These are phyloP conservation scores for Macrochelys suwanniensis DNA, from an alignment of 2,797 vertebrate genomes.

Conservation along the genomic window DNA sequence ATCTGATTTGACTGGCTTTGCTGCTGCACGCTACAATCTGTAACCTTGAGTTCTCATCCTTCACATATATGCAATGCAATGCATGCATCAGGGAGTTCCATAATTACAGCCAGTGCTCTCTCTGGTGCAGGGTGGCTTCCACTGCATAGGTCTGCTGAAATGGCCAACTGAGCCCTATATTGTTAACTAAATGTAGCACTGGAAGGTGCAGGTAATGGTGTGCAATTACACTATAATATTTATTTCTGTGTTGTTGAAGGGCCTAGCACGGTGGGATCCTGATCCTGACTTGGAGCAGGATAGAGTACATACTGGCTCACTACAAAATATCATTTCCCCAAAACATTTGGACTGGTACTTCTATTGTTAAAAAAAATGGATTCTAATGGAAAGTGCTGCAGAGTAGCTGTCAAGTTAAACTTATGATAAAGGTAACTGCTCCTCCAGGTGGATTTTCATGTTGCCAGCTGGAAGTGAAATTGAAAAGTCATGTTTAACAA, in stretches of 20 bases:
- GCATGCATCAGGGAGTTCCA: fast-evolving
- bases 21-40: fast-evolving
- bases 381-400: conserved; percentile 26
- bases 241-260: neutral
- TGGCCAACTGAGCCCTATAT: neutral
- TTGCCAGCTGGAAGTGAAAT: conserved; percentile 28
- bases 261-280: neutral
- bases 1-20: fast-evolving
- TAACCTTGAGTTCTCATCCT: fast-evolving
- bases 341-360: neutral
- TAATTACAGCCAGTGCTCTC: neutral
- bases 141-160: fast-evolving
- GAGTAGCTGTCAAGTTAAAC: conserved; percentile 54
- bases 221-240: neutral
- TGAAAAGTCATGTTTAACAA: neutral
- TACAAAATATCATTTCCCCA: neutral
- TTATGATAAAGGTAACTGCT: conserved; percentile 6
- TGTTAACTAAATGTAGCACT: neutral
- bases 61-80: neutral
- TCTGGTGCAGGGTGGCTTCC: fast-evolving
- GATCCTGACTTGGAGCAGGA: neutral
- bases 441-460: conserved; percentile 24
- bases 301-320: neutral
- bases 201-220: neutral
- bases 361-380: neutral